These are phyloP conservation scores for Carterocephalus palaemon DNA, from an alignment of 2,888 invertebrate genomes.

Conservation along the genomic window DNA sequence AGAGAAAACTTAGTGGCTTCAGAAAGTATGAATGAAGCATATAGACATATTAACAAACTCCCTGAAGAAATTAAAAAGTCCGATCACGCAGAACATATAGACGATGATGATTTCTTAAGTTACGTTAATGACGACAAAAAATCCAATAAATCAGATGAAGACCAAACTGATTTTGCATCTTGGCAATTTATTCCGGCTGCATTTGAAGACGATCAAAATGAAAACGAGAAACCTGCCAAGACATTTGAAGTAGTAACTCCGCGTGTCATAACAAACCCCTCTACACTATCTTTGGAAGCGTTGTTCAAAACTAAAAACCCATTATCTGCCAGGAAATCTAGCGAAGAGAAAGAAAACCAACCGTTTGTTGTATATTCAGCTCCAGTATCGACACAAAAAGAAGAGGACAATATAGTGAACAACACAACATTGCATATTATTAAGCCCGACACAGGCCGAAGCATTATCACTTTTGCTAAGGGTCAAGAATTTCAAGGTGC, in stretches of 20 bases:
- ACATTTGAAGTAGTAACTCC: slow-evolving; percentile 64
- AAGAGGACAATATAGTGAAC: slow-evolving; percentile 56
- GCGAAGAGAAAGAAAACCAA: slow-evolving; percentile 44
- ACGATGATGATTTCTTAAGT: slow-evolving; percentile 58
- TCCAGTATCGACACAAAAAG: slow-evolving; percentile 50
- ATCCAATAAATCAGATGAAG: slow-evolving; percentile 44
- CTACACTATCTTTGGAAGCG: slow-evolving; percentile 83
- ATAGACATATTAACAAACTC: slow-evolving; percentile 58
- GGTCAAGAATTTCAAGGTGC: slow-evolving; percentile 63
- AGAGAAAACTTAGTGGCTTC: slow-evolving; percentile 71
- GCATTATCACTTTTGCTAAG: slow-evolving; percentile 61
- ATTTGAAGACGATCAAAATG: slow-evolving; percentile 61
- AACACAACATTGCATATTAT: slow-evolving; percentile 49
- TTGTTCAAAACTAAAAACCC: slow-evolving; percentile 80
- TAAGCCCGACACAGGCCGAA: slow-evolving; percentile 55
- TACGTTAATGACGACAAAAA: slow-evolving; percentile 65
- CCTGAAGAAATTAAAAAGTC: slow-evolving; percentile 36
- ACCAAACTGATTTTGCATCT: slow-evolving; percentile 41
- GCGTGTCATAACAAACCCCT: slow-evolving; percentile 72
- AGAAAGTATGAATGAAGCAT: slow-evolving; percentile 73
- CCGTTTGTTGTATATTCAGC: slow-evolving; percentile 73
- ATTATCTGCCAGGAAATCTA: slow-evolving; percentile 47
- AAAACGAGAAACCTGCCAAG: slow-evolving; percentile 46
- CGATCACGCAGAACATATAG: slow-evolving; percentile 46
- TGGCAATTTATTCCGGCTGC: slow-evolving; percentile 75